Evolutionary conservation across 2,888 invertebrate species (phyloP).

Genomic region (Cataglyphis rosenhaueri): DNA sequence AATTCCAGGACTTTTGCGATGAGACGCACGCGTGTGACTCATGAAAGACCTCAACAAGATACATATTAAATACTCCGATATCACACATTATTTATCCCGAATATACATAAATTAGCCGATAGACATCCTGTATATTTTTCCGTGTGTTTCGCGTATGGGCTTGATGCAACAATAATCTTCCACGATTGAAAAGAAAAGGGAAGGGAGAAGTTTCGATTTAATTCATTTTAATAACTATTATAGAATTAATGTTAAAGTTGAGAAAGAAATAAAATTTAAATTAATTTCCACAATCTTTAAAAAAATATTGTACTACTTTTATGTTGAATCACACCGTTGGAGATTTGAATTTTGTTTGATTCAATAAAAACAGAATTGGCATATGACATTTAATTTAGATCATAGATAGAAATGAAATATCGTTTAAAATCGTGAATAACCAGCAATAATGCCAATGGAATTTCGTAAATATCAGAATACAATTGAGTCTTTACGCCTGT

Average conservation of each 20-base stretch:
- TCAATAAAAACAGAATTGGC: neutral
- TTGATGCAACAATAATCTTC: neutral
- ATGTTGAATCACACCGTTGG: neutral
- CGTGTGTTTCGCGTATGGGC: neutral
- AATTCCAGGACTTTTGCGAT: conserved; percentile 9
- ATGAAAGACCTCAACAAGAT: neutral
- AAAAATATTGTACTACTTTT: neutral
- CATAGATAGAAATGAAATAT: neutral
- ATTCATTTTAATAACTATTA: neutral
- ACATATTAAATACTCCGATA: neutral
- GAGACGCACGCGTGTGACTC: conserved; percentile 12
- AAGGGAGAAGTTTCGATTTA: neutral
- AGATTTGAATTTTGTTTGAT: neutral
- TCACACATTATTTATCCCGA: neutral
- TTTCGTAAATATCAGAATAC: neutral
- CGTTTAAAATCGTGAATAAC: neutral
- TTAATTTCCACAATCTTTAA: neutral
- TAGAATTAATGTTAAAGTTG: neutral
- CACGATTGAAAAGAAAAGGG: neutral
- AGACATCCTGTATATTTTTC: neutral
- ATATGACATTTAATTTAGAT: neutral
- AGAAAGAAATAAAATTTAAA: neutral
- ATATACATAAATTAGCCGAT: neutral
- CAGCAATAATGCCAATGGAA: neutral
- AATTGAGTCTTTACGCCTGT: neutral